phyloP scores from a whole-genome alignment of 2,888 invertebrate species.

The Drosophila borealis region DNA sequence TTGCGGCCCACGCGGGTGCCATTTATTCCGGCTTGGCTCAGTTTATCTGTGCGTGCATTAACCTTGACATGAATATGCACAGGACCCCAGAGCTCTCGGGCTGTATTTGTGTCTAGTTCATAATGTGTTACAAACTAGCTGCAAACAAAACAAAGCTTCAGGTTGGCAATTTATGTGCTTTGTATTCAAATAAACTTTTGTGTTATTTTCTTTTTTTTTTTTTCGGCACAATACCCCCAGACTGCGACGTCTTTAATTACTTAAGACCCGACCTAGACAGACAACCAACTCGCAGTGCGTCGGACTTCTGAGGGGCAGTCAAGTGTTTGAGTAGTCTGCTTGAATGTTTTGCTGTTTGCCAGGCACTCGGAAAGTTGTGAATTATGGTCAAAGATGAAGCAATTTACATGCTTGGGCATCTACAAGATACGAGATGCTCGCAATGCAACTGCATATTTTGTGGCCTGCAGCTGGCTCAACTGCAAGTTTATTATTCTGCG shows the following conservation, averaged over 20 bases:
- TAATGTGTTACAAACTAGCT: slow-evolving; percentile 18
- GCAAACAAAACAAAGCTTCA: slow-evolving; percentile 23
- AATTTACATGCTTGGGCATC: slow-evolving; percentile 36
- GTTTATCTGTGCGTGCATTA: slow-evolving; percentile 55
- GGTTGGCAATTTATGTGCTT: slow-evolving; percentile 22
- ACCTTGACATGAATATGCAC: slow-evolving; percentile 74
- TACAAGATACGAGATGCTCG: not conserved
- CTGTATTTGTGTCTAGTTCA: slow-evolving; percentile 17
- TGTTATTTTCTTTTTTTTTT: slow-evolving; percentile 5
- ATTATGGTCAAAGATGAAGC: slow-evolving; percentile 38
- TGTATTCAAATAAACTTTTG: slow-evolving; percentile 31
- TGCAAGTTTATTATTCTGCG: slow-evolving; percentile 1
- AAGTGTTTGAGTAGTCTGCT: slow-evolving; percentile 50
- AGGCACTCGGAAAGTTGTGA: slow-evolving; percentile 39
- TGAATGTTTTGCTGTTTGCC: slow-evolving; percentile 37
- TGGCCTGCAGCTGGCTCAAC: not conserved
- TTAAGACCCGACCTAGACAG: slow-evolving; percentile 28
- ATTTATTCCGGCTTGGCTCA: slow-evolving; percentile 37
- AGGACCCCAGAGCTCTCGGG: not conserved
- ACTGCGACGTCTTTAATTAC: slow-evolving; percentile 50
- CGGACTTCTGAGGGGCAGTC: slow-evolving; percentile 37
- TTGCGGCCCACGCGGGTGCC: slow-evolving; percentile 24
- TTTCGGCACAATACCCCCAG: not conserved
- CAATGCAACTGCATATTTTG: slow-evolving; percentile 3
- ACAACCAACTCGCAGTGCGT: slow-evolving; percentile 18